Percentiles rank a stretch among this genome's conserved stretches.
These are phyloP conservation scores for Typhlomys cinereus DNA, from an alignment of 2,113 vertebrate genomes.

Conservation along the genomic window DNA sequence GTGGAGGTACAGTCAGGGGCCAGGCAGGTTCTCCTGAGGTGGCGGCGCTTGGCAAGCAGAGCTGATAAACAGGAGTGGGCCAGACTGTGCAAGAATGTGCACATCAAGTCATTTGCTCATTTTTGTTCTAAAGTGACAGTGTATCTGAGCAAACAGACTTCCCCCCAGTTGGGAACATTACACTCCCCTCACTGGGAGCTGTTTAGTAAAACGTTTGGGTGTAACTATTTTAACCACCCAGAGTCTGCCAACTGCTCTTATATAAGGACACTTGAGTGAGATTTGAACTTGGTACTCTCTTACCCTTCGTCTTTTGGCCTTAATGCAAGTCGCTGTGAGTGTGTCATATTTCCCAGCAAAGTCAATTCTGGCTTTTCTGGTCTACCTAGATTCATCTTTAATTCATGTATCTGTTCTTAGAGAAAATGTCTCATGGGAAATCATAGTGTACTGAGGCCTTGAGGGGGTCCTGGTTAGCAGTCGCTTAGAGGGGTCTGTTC, in stretches of 20 bases:
- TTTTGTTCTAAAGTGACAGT: conserved; percentile 22
- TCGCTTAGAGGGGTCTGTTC: background rate
- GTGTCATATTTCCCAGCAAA: background rate
- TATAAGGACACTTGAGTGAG: background rate
- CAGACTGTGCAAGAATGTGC: background rate
- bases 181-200: background rate
- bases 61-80: background rate
- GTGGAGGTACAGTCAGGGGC: background rate
- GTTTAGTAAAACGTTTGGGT: conserved; percentile 37
- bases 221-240: conserved; percentile 38
- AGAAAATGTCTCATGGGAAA: background rate
- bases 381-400: background rate
- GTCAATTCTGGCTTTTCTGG: background rate
- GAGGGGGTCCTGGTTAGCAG: background rate
- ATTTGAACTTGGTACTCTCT: background rate
- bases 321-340: background rate
- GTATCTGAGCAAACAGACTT: conserved; percentile 26
- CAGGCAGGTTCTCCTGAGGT: background rate
- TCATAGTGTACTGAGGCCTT: background rate
- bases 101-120: conserved; percentile 49
- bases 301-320: background rate
- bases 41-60: background rate
- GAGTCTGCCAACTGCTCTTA: background rate
- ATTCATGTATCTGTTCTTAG: background rate
- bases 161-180: conserved; percentile 36